Evolutionary conservation across 2,113 vertebrate genomes (phyloP).

Genomic region (Australoheros scitulus): DNA sequence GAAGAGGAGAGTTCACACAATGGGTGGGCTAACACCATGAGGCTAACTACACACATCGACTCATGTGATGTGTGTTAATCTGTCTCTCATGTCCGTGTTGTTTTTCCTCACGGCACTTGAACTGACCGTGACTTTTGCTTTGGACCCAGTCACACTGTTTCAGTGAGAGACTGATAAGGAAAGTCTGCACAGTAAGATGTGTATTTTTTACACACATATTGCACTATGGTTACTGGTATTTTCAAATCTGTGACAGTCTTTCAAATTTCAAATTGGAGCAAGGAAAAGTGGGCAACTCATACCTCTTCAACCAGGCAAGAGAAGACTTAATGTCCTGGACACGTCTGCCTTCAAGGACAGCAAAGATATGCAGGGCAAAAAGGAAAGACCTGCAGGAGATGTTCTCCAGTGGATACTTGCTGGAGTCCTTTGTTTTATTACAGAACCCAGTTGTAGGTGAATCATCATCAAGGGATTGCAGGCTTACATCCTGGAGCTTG

Average conservation of each 20-base stretch:
- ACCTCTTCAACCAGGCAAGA: neutral
- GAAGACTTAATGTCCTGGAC: too few species aligned
- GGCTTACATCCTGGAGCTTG: neutral
- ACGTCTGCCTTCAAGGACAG: neutral
- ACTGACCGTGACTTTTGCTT: conserved; percentile 7
- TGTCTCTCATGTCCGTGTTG: conserved; percentile 15
- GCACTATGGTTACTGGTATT: neutral
- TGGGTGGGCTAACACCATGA: neutral
- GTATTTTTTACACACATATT: neutral
- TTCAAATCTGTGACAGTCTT: neutral
- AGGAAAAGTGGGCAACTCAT: neutral
- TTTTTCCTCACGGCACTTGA: conserved; percentile 37
- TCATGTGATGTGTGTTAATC: conserved; percentile 48
- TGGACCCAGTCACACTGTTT: conserved; percentile 1
- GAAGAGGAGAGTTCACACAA: neutral
- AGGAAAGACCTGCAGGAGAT: neutral
- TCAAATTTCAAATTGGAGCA: neutral
- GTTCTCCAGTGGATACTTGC: neutral
- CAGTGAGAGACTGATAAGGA: neutral
- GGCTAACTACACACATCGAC: neutral
- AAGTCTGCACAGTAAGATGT: neutral
- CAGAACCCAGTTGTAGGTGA: neutral
- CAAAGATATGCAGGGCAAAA: neutral
- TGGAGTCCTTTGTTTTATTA: neutral
- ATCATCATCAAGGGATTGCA: neutral